Evolutionary conservation across 1,140 invertebrate species (phyloP), one percentile per base, ranked within the genome.

Genomic region (Trypoxylus dichotomus): DNA sequence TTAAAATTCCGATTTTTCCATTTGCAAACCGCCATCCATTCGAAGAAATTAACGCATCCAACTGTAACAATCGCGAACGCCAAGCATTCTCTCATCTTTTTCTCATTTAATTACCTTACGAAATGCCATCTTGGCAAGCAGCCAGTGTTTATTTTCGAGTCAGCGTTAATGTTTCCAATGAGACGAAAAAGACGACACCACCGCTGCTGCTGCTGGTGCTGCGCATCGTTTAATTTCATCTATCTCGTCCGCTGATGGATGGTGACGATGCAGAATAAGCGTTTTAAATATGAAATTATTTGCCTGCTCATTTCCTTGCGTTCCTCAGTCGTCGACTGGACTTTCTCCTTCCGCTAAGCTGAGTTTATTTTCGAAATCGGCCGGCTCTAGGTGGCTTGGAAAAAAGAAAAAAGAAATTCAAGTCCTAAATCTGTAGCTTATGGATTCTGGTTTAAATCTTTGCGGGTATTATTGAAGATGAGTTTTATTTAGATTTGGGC

Each of bases 101-200:
- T 15, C 47, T n/a, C n/a, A n/a, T n/a, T 27, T 68, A 68, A 68
- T 68, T 68, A 68, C 27, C 60, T 68, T 68, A 68, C 60, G 60
- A 68, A 68, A 68, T 29, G 60, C 24, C 60, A 68, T 68, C 24
- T 24, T 68, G 60, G 60, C 60, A 8, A 21, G 11, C 8, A 1
- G 60, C 60, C 60, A 68, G 15, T 13, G 2, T 68, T 68, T 68
- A 68, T 68, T 68, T 68, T 24, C 8, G 60, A 24, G 27, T 29
- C 60, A 10, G 24, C n/a, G 60, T 63, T 63, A 63, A 24, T 24
- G 60, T 13, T 25, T 19, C 21, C 5, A 68, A 68, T 27, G 27
- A 27, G 27, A 68, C 27, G 3, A 68, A 68, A 68, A 63, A 58
- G 21, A 60, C n/a, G 58, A 60, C n/a, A n/a, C n/a, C 32, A 37